Evolutionary conservation across 2,888 invertebrate genomes (phyloP).

Genomic region (Acrobasis repandana): DNA sequence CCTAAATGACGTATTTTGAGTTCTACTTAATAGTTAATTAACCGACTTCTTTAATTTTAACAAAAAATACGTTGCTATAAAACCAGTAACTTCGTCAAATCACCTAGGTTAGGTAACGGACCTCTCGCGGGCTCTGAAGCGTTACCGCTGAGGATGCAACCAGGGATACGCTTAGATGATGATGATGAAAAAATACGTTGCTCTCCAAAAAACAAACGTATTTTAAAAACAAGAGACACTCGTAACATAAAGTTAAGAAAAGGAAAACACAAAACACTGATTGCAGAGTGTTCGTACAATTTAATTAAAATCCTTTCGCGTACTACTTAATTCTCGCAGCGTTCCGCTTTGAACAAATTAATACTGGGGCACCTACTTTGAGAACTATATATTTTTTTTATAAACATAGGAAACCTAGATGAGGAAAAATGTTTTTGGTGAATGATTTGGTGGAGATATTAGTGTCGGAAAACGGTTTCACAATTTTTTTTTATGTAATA

Average conservation of each 20-base stretch:
- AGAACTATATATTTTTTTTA: not conserved
- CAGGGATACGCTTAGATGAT: too few relatives aligned
- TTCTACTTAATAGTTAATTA: too few relatives aligned
- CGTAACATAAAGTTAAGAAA: conserved; percentile 11
- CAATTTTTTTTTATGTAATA: too few relatives aligned
- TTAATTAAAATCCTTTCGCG: conserved; percentile 23
- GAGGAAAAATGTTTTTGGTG: too few relatives aligned
- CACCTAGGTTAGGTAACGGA: too few relatives aligned
- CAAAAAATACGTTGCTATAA: not conserved
- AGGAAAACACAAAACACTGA: conserved; percentile 19
- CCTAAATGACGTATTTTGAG: too few relatives aligned
- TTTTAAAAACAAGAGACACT: conserved; percentile 2
- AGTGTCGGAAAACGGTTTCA: too few relatives aligned
- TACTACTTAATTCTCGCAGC: conserved; percentile 19
- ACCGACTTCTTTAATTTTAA: too few relatives aligned
- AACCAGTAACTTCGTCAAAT: too few relatives aligned
- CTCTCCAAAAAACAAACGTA: not conserved
- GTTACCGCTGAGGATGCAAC: too few relatives aligned
- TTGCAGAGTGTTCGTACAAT: conserved; percentile 20
- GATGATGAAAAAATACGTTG: not conserved
- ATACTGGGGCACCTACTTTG: conserved; percentile 17
- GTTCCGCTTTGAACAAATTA: conserved; percentile 21
- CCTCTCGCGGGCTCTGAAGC: too few relatives aligned
- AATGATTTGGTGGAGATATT: too few relatives aligned
- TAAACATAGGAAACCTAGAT: not conserved